A percentile compares a stretch with the other conserved stretches of the same genome.
phyloP scores from a whole-genome alignment of 2,113 vertebrate species.

The Myrmecobius fasciatus region DNA sequence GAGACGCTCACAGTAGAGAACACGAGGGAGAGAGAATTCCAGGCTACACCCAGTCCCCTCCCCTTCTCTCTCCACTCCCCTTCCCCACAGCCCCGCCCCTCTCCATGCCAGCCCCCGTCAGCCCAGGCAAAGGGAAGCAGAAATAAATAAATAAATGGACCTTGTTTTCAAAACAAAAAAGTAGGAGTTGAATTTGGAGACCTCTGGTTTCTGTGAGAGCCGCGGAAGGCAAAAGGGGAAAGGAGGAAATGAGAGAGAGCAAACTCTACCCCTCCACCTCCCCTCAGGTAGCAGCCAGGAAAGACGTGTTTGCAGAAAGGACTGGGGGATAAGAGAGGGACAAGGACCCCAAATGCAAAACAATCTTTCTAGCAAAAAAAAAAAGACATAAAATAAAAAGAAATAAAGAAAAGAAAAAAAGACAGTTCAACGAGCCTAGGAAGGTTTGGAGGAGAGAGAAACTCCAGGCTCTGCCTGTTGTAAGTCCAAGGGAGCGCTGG shows the following conservation, averaged over 20 bases:
- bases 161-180: neutral
- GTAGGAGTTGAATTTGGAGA: neutral
- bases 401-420: neutral
- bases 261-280: neutral
- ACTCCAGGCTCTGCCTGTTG: neutral
- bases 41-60: slow-evolving; percentile 2
- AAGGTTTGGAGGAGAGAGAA: neutral
- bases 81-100: neutral
- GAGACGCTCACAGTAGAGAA: neutral
- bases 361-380: neutral
- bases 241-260: neutral
- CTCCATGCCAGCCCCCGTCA: neutral
- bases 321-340: neutral
- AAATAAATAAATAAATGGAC: neutral
- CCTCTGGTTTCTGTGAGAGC: neutral
- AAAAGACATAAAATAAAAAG: neutral
- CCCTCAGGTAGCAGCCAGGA: neutral
- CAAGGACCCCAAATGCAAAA: neutral
- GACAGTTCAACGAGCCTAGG: neutral
- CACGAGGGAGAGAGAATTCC: neutral
- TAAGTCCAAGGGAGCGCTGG: neutral
- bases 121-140: neutral
- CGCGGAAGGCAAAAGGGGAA: neutral
- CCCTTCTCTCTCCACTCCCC: neutral
- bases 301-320: neutral